Evolutionary conservation across 2,797 vertebrate species (phyloP).

Genomic region (Siniperca scherzeri): DNA sequence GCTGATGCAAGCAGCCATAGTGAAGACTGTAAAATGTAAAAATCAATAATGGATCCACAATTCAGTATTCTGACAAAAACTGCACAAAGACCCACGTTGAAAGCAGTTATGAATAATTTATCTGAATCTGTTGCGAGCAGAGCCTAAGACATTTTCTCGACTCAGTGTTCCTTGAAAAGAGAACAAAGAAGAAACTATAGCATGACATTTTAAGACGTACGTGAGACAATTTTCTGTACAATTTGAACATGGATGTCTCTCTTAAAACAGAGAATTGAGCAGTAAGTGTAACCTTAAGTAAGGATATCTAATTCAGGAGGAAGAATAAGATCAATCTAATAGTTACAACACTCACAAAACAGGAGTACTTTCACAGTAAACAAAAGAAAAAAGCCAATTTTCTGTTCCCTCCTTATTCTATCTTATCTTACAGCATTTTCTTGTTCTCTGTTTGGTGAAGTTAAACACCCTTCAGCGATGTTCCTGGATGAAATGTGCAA

Average conservation of each 20-base stretch:
- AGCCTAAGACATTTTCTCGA: not conserved
- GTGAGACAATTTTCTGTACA: too few species aligned
- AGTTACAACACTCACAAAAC: not conserved
- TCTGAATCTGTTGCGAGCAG: constrained; percentile 6
- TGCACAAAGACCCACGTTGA: not conserved
- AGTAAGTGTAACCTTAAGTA: not conserved
- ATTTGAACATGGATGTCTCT: not conserved
- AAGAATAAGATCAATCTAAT: not conserved
- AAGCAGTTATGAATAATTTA: constrained; percentile 49
- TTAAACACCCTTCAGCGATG: not conserved
- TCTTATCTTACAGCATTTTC: not conserved
- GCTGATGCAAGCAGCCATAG: not conserved
- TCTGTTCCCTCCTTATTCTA: not conserved
- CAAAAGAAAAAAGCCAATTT: not conserved
- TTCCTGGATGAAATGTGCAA: not conserved
- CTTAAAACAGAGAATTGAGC: not conserved
- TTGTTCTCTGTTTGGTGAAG: not conserved
- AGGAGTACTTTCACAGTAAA: not conserved
- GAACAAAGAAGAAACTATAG: not conserved
- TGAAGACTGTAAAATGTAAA: constrained; percentile 4
- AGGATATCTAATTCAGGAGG: not conserved
- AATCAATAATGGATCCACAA: constrained; percentile 36
- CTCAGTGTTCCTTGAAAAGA: not conserved
- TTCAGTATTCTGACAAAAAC: constrained; percentile 31
- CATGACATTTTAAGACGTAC: not conserved